Evolutionary conservation across 2,113 vertebrate species (phyloP), one percentile per base, ranked within the genome.

Genomic region (Cyrtonyx montezumae): DNA sequence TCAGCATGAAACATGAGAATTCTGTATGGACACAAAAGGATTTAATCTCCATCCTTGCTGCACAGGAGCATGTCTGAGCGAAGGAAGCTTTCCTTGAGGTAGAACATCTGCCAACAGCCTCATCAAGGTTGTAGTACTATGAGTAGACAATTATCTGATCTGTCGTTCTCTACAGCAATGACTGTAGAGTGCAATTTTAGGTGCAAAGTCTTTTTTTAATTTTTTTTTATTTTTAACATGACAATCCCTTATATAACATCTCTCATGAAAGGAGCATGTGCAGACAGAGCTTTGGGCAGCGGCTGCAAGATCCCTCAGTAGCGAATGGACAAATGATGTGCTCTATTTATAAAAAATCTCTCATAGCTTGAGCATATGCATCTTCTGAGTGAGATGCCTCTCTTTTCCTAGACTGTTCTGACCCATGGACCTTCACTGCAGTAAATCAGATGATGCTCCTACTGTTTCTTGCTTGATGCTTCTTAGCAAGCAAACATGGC

Each of bases 401-500:
- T 67, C 11, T 56, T 79, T 69, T 63, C 22, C 46, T 49, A 46
- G 26, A 40, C 68, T 90, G 43, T 82, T 91, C 76, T 79, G 88
- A 88, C 87, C 94, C 34, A 13, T 25, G 49, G 49, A 88, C 80
- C 85, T 77, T 46, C 48, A 42, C 80, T 93, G 91, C 92, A 90
- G 79, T 81, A 91, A 93, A 92, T 95, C 95, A 96, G 91, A 94
- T 96, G 88, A 96, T 96, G 40, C 83, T 71, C 96, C 94, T 90
- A 88, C 85, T 85, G 28, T 21, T 94, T 92, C 79, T 79, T 87
- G 68, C 95, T 82, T 85, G 90, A 49, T 90, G 67, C 85, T 94
- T 96, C 94, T 93, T 75, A 94, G 91, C 92, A 85, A 95, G 93
- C 86, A 95, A 96, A 96, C 93, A 95, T 92, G 93, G 75, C 82